Evolutionary conservation across 2,888 invertebrate species (phyloP), one percentile per base, ranked within the genome.

Genomic region (Osmoderma eremita): DNA sequence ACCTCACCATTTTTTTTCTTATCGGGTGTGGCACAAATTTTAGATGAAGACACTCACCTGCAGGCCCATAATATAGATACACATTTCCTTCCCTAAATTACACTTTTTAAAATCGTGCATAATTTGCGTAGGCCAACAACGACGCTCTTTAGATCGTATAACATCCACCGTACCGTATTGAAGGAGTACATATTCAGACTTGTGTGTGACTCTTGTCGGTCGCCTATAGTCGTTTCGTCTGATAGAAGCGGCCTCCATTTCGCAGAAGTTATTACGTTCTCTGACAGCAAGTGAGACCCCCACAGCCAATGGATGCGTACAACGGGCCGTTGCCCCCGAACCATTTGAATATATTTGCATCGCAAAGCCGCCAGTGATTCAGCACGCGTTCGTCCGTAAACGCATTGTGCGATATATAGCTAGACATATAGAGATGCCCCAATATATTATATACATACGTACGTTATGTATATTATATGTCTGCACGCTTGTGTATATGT

Each of bases 301-400:
- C 45, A 10, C 30, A 30, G 15, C 45, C 58, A 17, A 42, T 45
- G 45, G 41, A 42, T 30, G 58, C 2, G 22, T 42, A 30, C 41
- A 30, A 50, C 48, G 65, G 72, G 67, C 65, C 70, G 66, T 71
- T 71, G 72, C 73, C 71, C 69, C 58, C 58, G 65, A 69, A 67
- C 69, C 69, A 71, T 73, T 73, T 72, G 73, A 73, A 73, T 73
- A 73, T 66, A 73, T 73, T 73, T 73, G 71, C 73, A 73, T 73
- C 58, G 68, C 53, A 70, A 72, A 72, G 68, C 64, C 67, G 65
- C 48, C 70, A 65, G 69, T 69, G 70, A 69, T 69, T 70, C 70
- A 66, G 69, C 54, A 65, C 65, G 67, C 58, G 67, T 67, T 41
- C 61, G 58, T 42, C 51, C 68, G 58, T 70, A 62, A 67, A 70